Evolutionary conservation across 2,888 invertebrate genomes (phyloP).

Genomic region (Synanthedon tipuliformis): DNA sequence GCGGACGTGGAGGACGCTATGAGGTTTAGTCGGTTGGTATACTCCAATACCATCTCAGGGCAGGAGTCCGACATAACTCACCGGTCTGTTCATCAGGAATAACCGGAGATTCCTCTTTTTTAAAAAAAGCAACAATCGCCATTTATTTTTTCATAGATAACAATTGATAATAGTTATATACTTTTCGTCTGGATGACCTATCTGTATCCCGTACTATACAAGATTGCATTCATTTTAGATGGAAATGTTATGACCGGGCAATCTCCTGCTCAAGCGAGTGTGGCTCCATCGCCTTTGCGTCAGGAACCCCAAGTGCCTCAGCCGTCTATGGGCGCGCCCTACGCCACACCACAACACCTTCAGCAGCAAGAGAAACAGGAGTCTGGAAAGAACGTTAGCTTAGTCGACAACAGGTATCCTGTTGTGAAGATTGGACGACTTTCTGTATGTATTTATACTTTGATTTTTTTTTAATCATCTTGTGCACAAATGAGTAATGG

Average conservation of each 20-base stretch:
- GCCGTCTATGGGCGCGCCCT: slow-evolving; percentile 59
- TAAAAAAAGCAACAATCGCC: too few relatives aligned
- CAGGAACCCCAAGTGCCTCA: slow-evolving; percentile 65
- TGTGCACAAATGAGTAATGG: too few relatives aligned
- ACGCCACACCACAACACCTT: slow-evolving; percentile 28
- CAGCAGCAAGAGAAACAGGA: slow-evolving; percentile 44
- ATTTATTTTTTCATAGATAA: too few relatives aligned
- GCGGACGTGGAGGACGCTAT: too few relatives aligned
- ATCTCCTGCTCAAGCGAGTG: slow-evolving; percentile 74
- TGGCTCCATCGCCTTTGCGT: slow-evolving; percentile 68
- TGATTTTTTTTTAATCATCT: background rate
- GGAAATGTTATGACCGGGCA: slow-evolving; percentile 65
- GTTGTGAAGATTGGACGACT: slow-evolving; percentile 62
- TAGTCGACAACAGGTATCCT: slow-evolving; percentile 49
- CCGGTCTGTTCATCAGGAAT: too few relatives aligned
- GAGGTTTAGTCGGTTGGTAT: too few relatives aligned
- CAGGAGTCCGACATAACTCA: too few relatives aligned
- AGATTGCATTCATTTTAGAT: slow-evolving; percentile 21
- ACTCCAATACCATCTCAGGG: too few relatives aligned
- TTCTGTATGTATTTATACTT: slow-evolving; percentile 37
- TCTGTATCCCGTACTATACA: too few relatives aligned
- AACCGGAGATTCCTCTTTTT: too few relatives aligned
- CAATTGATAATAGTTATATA: too few relatives aligned
- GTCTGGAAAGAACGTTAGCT: slow-evolving; percentile 30
- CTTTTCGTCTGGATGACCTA: too few relatives aligned